Base-by-base conservation (phyloP, 23 tunicate species). In the Aplidium turbinatum region DNA sequence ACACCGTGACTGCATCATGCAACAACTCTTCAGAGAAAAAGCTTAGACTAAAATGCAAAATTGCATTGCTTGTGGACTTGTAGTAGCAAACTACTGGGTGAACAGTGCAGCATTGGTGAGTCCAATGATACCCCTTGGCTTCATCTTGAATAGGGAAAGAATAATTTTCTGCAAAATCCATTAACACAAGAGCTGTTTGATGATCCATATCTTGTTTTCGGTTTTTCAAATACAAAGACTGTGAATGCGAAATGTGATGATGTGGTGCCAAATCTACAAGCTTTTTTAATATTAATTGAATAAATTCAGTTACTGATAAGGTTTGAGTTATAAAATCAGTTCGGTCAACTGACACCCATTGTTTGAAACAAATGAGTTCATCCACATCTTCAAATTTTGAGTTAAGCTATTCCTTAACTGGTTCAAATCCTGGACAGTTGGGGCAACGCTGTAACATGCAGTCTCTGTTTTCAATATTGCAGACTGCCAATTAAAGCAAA, bases 91-190 rank as follows among this genome's bases (percentile, higher is more conserved):
- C 31, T 9, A 68, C 75, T 39, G 75, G 58, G 23, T 36, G 75
- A 7, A 35, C 58, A 45, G n/a, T 54, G 23, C 23, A 54, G 60
- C n/a, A 18, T 54, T 54, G 60, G 60, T 54, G 60, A 4, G 60
- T 24, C 39, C 31, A 16, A 21, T 24, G 55, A 28, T 68, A 68
- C 4, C 75, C 75, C n/a, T 35, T 21, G 9, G 57, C 75, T 45
- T 68, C 75, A 35, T 68, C n/a, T 68, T 68, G 75, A 18, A 68
- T 23, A 68, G 18, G 22, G 16, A 68, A 68, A 4, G 75, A 40
- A 45, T 68, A 29, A n/a, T 68, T 68, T 36, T 68, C 75, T 5
- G n/a, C 39, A 23, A 68, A 68, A 45, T 68, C 31, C 57, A 68
- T 68, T n/a, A 68, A 16, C 13, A 68, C 20, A 7, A 68, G 19